A percentile compares a stretch with the other conserved stretches of the same genome.
Conservation (phyloP, 2,888 invertebrate genomes). For the Drosophila fulvimacula region DNA sequence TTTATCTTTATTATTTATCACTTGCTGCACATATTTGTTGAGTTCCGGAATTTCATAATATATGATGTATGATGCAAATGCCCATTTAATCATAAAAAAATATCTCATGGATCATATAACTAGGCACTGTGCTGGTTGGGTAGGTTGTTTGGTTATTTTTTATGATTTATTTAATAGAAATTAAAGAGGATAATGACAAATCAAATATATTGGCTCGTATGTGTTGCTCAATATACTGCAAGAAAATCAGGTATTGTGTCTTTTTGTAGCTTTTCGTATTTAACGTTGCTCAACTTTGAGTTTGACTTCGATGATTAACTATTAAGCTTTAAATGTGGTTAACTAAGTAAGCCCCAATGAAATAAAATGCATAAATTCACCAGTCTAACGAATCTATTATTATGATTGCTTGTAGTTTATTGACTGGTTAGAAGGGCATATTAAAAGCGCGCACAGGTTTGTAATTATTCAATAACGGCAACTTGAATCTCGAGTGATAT, state of each 20-base stretch:
- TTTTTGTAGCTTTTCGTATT: conserved; percentile 31
- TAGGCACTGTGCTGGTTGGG: conserved; percentile 19
- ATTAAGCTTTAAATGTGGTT: conserved; percentile 77
- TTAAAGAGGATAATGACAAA: conserved; percentile 45
- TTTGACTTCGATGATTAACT: conserved; percentile 45
- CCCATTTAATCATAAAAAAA: conserved; percentile 2
- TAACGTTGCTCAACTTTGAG: conserved; percentile 47
- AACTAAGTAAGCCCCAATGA: conserved; percentile 61
- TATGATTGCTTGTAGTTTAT: conserved; percentile 1
- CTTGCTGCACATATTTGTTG: conserved; percentile 21
- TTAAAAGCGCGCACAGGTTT: no score
- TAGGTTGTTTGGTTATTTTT: not conserved
- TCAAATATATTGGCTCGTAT: conserved; percentile 41
- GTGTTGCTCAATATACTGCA: conserved; percentile 45
- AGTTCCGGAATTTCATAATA: conserved; percentile 20
- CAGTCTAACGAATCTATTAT: conserved; percentile 27
- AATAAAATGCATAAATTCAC: conserved; percentile 70
- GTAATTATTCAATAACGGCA: no score
- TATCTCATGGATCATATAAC: conserved; percentile 22
- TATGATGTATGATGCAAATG: not conserved
- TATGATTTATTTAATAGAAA: conserved; percentile 21
- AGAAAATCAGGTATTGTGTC: conserved; percentile 29
- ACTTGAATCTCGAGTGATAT: not conserved
- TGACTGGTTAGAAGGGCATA: not conserved
- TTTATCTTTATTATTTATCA: conserved; percentile 39